Evolutionary conservation across 2,113 vertebrate genomes (phyloP), one percentile per base, ranked within the genome.

Genomic region (Corynorhinus townsendii): DNA sequence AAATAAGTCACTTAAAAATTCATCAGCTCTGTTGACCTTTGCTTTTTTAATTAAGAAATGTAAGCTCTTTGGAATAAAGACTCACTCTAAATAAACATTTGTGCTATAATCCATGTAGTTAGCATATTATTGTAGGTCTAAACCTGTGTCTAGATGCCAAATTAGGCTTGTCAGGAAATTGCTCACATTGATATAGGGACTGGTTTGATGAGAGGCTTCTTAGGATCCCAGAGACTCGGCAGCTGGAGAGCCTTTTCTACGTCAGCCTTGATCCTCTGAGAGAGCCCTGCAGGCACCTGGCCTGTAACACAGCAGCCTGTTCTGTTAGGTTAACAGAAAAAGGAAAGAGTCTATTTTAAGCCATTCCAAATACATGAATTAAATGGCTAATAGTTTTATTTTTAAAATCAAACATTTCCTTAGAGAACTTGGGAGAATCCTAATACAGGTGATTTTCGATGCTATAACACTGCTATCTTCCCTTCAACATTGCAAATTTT

Each of bases 1-100:
- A 84, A 82, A 80, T 33, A 92, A 92, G 68, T 93, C 47, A 88
- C n/a, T 92, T 96, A 88, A 56, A 87, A 89, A 69, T 92, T 62
- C 43, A 40, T 40, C 17, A 87, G 26, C 28, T 72, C 35, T 33
- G 38, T 77, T 93, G 16, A 56, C 76, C 20, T 64, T 17, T 84
- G 1, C 47, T 90, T 52, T 81, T 89, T 52, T n/a, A 33, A 22
- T 69, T 62, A 73, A 83, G 49, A 93, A 89, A 83, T 93, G 24
- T 40, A 71, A 89, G 54, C n/a, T 89, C 95, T 94, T 16, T 86
- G n/a, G 24, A 94, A 73, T 86, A 73, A 84, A 14, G 30, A 26
- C n/a, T 89, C 28, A 56, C 11, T 84, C 10, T 80, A 40, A 40
- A 86, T 49, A 49, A 56, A 89, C 8, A 45, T 47, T 81, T 87